Evolutionary conservation across 2,113 vertebrate species (phyloP), one percentile per base, ranked within the genome.

Genomic region (Cyanoramphus novaezelandiae): DNA sequence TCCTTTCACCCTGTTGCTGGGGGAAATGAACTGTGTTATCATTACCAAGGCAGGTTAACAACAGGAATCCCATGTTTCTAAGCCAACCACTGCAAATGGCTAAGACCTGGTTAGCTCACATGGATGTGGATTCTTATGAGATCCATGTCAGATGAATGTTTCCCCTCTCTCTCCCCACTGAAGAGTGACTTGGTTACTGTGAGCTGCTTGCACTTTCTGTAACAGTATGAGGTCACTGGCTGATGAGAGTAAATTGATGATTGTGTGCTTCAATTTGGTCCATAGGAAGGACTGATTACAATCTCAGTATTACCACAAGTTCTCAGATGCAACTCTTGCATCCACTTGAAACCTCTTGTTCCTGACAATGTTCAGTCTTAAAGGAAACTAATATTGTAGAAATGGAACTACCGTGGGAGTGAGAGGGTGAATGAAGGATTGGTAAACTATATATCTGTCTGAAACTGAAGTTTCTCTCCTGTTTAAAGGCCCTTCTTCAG

Each of bases 21-120:
- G n/a, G 59, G 33, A 24, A 55, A 24, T 3, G 2, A 65, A 2
- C 23, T 47, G 17, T 47, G 17, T 18, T 20, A 33, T 0, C 7
- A 7, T 6, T 24, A 5, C 6, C 6, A 2, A 18, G 29, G 2
- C 5, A 2, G 11, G 10, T 37, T 27, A 8, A 21, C 4, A 31
- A 2, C 16, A 9, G 24, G 33, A 20, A 11, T 9, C 10, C 9
- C 2, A 1, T 1, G 2, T 20, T 35, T 60, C 52, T 13, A 13
- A 50, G 77, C 11, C 11, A 47, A 4, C 10, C 29, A 27, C 33
- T 44, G 24, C 2, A 5, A 35, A 2, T 11, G 28, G 37, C 71
- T 39, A 3, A 57, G 39, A 20, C 5, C n/a, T 65, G 57, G 21
- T 9, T 11, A 18, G 2, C 37, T 86, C 11, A 11, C 0, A 2